phyloP scores from a whole-genome alignment of 2,797 vertebrate genomes.

The Chaunax sp. region DNA sequence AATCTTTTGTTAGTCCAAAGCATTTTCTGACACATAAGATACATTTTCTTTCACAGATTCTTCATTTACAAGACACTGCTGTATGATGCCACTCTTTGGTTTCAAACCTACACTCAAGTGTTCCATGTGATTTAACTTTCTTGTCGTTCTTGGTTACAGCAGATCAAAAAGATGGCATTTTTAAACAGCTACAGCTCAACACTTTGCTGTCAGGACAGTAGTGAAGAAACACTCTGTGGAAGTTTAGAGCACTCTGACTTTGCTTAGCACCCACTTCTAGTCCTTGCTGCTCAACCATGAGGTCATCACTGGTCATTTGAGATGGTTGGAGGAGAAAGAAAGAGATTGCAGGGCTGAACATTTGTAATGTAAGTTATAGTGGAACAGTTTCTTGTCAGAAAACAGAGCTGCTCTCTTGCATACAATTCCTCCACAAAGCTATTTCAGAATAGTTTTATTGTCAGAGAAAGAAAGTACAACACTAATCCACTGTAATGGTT shows the following conservation, averaged over 20 bases:
- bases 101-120: slow-evolving; percentile 32
- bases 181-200: slow-evolving; percentile 43
- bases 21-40: slow-evolving; percentile 40
- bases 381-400: not conserved
- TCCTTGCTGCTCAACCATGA: not conserved
- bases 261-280: not conserved
- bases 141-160: slow-evolving; percentile 38
- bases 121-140: slow-evolving; percentile 27
- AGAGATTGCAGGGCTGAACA: not conserved
- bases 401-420: not conserved
- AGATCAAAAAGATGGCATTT: slow-evolving; percentile 56
- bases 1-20: slow-evolving; percentile 27
- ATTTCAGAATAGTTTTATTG: too few relatives aligned
- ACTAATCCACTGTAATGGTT: not conserved
- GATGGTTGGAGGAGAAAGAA: not conserved
- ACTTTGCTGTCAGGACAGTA: slow-evolving; percentile 30
- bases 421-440: too few relatives aligned
- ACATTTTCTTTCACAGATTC: slow-evolving; percentile 31
- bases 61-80: slow-evolving; percentile 3
- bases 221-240: slow-evolving; percentile 20
- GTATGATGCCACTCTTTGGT: not conserved
- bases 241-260: not conserved
- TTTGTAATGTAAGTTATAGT: not conserved
- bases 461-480: slow-evolving; percentile 3
- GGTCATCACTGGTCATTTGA: slow-evolving; percentile 17